Evolutionary conservation across 2,888 invertebrate genomes (phyloP).

Genomic region (Lottia scabra): DNA sequence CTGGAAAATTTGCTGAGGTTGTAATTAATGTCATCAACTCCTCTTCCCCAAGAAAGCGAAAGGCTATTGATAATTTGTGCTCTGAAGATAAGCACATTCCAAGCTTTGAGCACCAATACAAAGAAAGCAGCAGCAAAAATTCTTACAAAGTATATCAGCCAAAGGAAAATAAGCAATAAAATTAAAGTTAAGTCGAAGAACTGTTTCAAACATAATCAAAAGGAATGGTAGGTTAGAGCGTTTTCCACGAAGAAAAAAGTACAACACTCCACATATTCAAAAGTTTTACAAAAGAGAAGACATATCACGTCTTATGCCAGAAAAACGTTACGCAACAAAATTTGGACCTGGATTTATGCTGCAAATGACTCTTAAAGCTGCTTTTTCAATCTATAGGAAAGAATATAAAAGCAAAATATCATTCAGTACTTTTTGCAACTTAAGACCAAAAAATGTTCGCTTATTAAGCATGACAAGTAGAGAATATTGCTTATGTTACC

Average conservation of each 20-base stretch:
- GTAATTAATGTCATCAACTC: slow-evolving; percentile 9
- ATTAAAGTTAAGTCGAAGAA: too few relatives aligned
- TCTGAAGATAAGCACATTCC: neutral
- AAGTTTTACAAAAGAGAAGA: slow-evolving; percentile 30
- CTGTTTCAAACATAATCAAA: too few relatives aligned
- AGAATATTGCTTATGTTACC: slow-evolving; percentile 34
- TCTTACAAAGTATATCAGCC: too few relatives aligned
- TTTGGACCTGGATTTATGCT: slow-evolving; percentile 30
- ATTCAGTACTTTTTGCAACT: slow-evolving; percentile 24
- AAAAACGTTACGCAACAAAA: slow-evolving; percentile 32
- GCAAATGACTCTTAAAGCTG: slow-evolving; percentile 29
- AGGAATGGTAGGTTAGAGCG: too few relatives aligned
- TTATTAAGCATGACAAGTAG: slow-evolving; percentile 21
- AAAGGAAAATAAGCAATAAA: too few relatives aligned
- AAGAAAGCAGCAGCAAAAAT: too few relatives aligned
- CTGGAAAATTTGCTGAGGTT: slow-evolving; percentile 26
- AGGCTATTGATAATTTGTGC: neutral
- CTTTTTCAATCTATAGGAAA: slow-evolving; percentile 16
- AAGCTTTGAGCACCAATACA: too few relatives aligned
- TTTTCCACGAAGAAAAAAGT: too few relatives aligned
- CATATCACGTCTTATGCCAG: slow-evolving; percentile 25
- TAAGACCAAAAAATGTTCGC: slow-evolving; percentile 28
- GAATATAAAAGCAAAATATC: slow-evolving; percentile 24
- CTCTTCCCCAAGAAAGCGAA: slow-evolving; percentile 16
- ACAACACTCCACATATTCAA: slow-evolving; percentile 1